Evolutionary conservation across 2,113 vertebrate genomes (phyloP).

Genomic region (Sapayoa aenigma): DNA sequence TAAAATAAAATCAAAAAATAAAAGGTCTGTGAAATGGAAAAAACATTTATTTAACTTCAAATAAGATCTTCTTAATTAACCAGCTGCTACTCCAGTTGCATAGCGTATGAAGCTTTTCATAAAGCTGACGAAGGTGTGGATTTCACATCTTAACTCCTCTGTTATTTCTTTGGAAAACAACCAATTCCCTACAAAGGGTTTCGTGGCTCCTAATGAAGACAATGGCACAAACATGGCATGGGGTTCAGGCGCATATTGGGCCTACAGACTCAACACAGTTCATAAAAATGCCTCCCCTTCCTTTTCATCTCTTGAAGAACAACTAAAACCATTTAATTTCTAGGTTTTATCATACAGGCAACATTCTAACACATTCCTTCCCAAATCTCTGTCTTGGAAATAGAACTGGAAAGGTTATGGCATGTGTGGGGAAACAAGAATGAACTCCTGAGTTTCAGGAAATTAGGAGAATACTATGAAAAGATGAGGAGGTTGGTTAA

Average conservation of each 20-base stretch:
- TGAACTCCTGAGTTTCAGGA: background rate
- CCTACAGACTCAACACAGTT: accelerated
- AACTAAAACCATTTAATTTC: background rate
- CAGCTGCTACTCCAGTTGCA: background rate
- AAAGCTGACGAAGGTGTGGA: background rate
- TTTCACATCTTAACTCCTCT: background rate
- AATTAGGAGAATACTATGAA: background rate
- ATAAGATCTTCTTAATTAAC: background rate
- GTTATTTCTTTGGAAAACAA: background rate
- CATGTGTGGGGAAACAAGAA: background rate
- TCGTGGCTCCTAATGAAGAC: background rate
- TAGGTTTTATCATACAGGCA: background rate
- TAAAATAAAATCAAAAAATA: background rate
- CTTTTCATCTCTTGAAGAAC: background rate
- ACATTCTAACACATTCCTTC: background rate
- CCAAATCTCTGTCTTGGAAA: background rate
- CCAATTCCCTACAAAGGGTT: background rate
- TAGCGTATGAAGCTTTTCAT: background rate
- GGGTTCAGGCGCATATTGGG: background rate
- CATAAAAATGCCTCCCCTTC: background rate
- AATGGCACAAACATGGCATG: background rate
- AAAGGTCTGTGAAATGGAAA: background rate
- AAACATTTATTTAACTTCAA: background rate
- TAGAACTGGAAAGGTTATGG: background rate
- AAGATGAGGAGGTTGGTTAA: background rate